Evolutionary conservation across 1,140 invertebrate species (phyloP).

Genomic region (Thaumetopoea pityocampa): DNA sequence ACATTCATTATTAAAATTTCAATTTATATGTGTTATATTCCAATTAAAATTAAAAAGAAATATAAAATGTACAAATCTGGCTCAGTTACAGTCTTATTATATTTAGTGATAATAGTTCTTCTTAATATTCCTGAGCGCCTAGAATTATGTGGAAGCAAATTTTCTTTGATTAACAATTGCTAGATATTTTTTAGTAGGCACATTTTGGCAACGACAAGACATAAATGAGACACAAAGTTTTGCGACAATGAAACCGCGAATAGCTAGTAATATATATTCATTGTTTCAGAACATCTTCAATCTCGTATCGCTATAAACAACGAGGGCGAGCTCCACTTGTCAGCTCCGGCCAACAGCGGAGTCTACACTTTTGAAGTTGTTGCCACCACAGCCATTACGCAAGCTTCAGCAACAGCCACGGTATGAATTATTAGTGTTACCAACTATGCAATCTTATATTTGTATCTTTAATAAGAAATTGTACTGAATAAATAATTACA

Average conservation of each 20-base stretch:
- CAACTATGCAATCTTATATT: no score
- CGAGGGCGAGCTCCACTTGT: conserved; percentile 41
- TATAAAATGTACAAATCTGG: no score
- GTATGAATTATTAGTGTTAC: conserved; percentile 30
- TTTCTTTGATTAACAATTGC: conserved; percentile 1
- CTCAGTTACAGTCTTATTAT: no score
- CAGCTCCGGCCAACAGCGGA: conserved; percentile 32
- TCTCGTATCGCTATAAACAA: conserved; percentile 38
- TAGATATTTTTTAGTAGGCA: neutral
- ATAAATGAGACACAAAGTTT: neutral
- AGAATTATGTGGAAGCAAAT: conserved; percentile 9
- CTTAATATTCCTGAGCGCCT: conserved; percentile 4
- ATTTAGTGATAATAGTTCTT: no score
- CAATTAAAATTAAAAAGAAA: no score
- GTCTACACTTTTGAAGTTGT: conserved; percentile 35
- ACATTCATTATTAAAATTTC: no score
- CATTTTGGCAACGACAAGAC: neutral
- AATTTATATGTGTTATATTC: no score
- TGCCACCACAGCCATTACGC: conserved; percentile 42
- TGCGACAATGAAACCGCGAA: no score
- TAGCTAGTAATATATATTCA: no score
- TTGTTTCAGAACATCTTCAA: conserved; percentile 40
- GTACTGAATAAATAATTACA: no score
- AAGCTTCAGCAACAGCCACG: conserved; percentile 31
- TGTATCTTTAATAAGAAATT: no score